Conservation (phyloP, 2,797 vertebrate genomes). For the Nannoperca obscura region DNA sequence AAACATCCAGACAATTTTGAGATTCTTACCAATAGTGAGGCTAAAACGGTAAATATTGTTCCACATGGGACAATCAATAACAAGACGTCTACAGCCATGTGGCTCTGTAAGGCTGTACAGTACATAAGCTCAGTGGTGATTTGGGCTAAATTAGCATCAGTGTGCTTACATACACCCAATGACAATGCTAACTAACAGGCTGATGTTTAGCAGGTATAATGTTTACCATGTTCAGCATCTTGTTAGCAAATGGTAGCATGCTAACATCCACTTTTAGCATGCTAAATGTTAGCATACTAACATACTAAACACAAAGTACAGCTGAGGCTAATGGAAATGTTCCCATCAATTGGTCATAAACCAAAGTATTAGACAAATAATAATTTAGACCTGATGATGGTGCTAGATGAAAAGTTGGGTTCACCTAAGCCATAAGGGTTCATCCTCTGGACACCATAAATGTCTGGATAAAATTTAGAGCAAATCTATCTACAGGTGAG, state of each 20-base stretch:
- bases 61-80: background rate
- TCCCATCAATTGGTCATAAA: background rate
- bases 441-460: background rate
- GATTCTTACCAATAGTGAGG: no score
- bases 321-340: background rate
- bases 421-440: background rate
- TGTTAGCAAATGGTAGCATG: background rate
- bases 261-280: background rate
- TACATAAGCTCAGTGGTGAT: background rate
- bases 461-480: background rate
- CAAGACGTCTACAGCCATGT: background rate
- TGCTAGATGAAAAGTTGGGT: background rate
- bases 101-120: no score
- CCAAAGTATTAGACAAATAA: background rate
- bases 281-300: background rate
- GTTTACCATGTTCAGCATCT: background rate
- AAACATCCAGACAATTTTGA: no score
- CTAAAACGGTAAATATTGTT: no score
- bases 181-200: slow-evolving; percentile 2
- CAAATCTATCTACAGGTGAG: background rate
- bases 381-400: background rate
- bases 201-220: background rate
- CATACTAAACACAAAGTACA: background rate
- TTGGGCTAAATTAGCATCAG: no score
- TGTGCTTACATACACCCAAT: background rate